phyloP scores from a whole-genome alignment of 1,140 invertebrate species.

The Goniozus legneri region DNA sequence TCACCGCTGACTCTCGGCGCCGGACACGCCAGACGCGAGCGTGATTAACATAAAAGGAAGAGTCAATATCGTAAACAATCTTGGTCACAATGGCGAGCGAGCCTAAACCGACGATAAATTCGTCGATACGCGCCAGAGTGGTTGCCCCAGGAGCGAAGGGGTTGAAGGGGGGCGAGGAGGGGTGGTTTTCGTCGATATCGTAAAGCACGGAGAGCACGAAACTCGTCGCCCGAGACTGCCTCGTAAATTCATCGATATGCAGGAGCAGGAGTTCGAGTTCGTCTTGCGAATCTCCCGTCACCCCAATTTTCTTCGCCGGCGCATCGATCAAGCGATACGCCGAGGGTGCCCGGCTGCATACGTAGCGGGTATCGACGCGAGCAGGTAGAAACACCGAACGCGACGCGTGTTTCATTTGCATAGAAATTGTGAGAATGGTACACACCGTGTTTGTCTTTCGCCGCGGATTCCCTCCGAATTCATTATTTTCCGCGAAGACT shows the following conservation, averaged over 20 bases:
- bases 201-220: conserved; percentile 31
- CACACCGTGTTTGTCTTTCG: too few relatives aligned
- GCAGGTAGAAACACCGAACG: conserved; percentile 20
- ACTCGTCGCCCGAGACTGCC: conserved; percentile 17
- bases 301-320: conserved; percentile 11
- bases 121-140: conserved; percentile 27
- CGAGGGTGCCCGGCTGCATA: too few relatives aligned
- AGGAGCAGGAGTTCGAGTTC: conserved; percentile 33
- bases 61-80: conserved; percentile 52
- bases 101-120: conserved; percentile 35
- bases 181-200: conserved; percentile 31
- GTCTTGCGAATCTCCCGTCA: conserved; percentile 18
- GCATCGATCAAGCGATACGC: too few relatives aligned
- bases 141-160: conserved; percentile 4
- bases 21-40: conserved; percentile 15
- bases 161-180: conserved; percentile 6
- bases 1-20: background rate
- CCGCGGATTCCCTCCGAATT: too few relatives aligned
- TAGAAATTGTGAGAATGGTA: conserved; percentile 39
- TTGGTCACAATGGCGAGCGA: conserved; percentile 28
- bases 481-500: too few relatives aligned
- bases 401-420: conserved; percentile 28
- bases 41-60: conserved; percentile 51
- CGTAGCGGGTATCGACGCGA: too few relatives aligned
- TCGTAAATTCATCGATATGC: conserved; percentile 46